Evolutionary conservation across 2,888 invertebrate genomes (phyloP), one percentile per base, ranked within the genome.

Genomic region (Andricus quercusramuli): DNA sequence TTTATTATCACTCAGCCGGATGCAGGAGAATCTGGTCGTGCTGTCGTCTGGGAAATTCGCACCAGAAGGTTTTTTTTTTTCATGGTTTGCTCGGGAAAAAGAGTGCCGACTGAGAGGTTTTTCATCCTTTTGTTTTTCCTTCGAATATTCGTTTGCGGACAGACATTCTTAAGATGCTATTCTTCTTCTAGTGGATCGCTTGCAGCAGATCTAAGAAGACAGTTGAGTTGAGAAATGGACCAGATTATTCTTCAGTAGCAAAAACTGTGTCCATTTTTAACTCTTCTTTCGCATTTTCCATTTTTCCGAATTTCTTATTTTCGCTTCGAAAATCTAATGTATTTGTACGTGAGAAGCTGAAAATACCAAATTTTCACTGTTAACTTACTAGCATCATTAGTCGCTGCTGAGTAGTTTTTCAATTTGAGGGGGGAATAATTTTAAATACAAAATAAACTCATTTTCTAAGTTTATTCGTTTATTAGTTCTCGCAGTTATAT

Each of bases 1-100:
- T 74, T 74, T 74, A 74, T 74, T 74, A 74, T 74, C 56, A 74
- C 56, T 70, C 51, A 70, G 47, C 51, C 70, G 70, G 70, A 70
- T 70, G 70, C 32, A 70, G 56, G 47, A 51, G 70, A 70, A 70
- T 70, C 70, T 70, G 70, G 29, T 70, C 51, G 32, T 20, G 22
- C 47, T 68, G 68, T 68, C 47, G 47, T 68, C 68, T 44, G 47
- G 25, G 44, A 25, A 68, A 68, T 68, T 67, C 67, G 67, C 20
- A 65, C 32, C 32, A 32, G 66, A 20, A 37, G n/a, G 11, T 29
- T 47, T 70, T 74, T 47, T 70, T 74, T 70, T 59, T 56, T 29
- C 20, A 64, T 56, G 5, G 56, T 0, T 51, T 6, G n/a, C 13
- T 51, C 2, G 9, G 1, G n/a, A 59, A 22, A 51, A 51, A 51